A percentile compares a stretch with the other conserved stretches of the same genome.
Conservation (phyloP, 2,797 vertebrate species). For the Sternarchorhynchus goeldii region DNA sequence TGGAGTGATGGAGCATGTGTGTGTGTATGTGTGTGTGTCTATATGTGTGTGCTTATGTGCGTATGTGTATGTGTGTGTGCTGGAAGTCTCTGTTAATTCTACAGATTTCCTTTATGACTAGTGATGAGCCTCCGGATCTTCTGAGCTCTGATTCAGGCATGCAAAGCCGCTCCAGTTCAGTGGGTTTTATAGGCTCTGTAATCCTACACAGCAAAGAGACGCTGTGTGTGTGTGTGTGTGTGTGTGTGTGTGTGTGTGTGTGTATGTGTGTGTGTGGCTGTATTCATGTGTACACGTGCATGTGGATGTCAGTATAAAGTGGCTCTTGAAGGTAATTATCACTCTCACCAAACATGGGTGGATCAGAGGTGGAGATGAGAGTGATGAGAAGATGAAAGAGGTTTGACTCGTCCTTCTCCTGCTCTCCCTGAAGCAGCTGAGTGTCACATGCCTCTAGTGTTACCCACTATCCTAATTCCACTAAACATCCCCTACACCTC, state of each 20-base stretch:
- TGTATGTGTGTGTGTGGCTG: slow-evolving; percentile 21
- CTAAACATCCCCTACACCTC: slow-evolving; percentile 28
- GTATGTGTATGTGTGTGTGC: neutral
- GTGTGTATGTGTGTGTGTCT: neutral
- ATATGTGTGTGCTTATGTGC: neutral
- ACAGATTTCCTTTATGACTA: slow-evolving; percentile 49
- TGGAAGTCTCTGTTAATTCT: slow-evolving; percentile 43
- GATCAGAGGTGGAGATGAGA: slow-evolving; percentile 48
- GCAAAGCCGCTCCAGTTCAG: slow-evolving; percentile 52
- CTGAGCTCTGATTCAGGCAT: slow-evolving; percentile 47
- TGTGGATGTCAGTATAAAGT: slow-evolving; percentile 33
- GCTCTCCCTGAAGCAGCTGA: slow-evolving; percentile 13
- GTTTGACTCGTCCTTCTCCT: slow-evolving; percentile 38
- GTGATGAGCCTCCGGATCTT: slow-evolving; percentile 50
- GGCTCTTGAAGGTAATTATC: slow-evolving; percentile 57
- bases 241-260: neutral
- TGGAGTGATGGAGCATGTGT: neutral
- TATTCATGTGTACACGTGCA: slow-evolving; percentile 8
- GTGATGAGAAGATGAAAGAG: slow-evolving; percentile 55
- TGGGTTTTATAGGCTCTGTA: slow-evolving; percentile 53
- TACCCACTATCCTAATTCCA: slow-evolving; percentile 34
- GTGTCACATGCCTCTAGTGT: slow-evolving; percentile 26
- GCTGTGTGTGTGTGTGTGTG: slow-evolving; percentile 10
- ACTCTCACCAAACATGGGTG: slow-evolving; percentile 46
- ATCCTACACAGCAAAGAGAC: slow-evolving; percentile 50